These are phyloP conservation scores for Furcifer pardalis DNA, from an alignment of 2,797 vertebrate genomes.

Conservation along the genomic window DNA sequence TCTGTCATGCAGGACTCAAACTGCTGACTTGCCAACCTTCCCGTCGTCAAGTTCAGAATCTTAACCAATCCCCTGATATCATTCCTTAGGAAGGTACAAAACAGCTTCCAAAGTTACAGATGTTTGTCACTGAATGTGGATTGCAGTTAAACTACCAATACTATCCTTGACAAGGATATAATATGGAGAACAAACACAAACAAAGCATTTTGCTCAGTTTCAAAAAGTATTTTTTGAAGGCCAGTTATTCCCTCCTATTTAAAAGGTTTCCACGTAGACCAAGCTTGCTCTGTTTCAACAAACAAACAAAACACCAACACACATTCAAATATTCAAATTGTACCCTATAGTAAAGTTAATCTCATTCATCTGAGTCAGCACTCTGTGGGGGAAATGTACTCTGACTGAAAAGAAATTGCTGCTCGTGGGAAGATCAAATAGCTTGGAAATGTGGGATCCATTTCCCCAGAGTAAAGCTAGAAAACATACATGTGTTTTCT, in stretches of 20 bases:
- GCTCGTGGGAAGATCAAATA: conserved; percentile 1
- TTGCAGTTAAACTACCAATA: too few relatives aligned
- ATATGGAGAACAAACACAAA: background rate
- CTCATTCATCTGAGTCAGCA: background rate
- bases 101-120: too few relatives aligned
- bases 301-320: background rate
- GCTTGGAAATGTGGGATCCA: background rate
- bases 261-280: background rate
- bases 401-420: conserved; percentile 4
- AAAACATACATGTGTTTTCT: background rate
- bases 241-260: background rate
- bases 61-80: too few relatives aligned
- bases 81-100: too few relatives aligned
- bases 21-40: too few relatives aligned
- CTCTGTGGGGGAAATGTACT: background rate
- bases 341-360: background rate
- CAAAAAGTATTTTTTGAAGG: background rate
- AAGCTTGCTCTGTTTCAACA: background rate
- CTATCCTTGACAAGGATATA: too few relatives aligned
- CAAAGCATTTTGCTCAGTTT: background rate
- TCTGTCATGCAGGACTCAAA: too few relatives aligned
- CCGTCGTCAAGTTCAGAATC: too few relatives aligned
- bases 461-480: background rate
- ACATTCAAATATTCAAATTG: background rate
- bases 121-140: too few relatives aligned